Evolutionary conservation across 2,888 invertebrate species (phyloP), one percentile per base, ranked within the genome.

Genomic region (Eupithecia dodoneata): DNA sequence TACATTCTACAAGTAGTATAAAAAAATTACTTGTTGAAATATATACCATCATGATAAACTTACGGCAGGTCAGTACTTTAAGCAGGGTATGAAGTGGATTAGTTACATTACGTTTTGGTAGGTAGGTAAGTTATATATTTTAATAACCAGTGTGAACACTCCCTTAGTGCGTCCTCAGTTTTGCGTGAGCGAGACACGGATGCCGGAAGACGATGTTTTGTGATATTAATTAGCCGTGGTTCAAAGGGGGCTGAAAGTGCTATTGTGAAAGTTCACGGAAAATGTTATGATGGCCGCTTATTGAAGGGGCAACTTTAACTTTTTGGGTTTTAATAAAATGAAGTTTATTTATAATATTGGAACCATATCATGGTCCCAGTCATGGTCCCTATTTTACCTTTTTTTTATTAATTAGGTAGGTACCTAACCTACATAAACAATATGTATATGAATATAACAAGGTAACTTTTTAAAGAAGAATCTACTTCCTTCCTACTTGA

Each of bases 181-280:
- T 93, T 85, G 93, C 94, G 93, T 94, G 93, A 91, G 91, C 85
- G 85, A 79, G 77, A 84, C 81, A 69, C 73, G 84, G 85, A 86
- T 87, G 85, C 85, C 88, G 90, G 92, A 91, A 89, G 91, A 88
- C 87, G 87, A 86, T 86, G 80, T 87, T 90, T 90, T 89, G 86
- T 87, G 80, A 85, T 88, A 89, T 89, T 90, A 90, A 90, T 91
- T 90, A 89, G 84, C 80, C 79, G 81, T 82, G 75, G 71, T 85
- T 82, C 79, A 77, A 81, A 79, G 83, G 82, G 85, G 85, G 86
- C 77, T 80, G 75, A 80, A 80, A 81, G 75, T 79, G 81, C 79
- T 78, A 83, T 81, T 81, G 75, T 80, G 75, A 83, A 85, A 82
- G 80, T 82, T 83, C 81, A 84, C 72, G 72, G 67, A 44, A 79